Evolutionary conservation across 1,140 invertebrate species (phyloP).

Genomic region (Aphaenogaster ashmeadi): DNA sequence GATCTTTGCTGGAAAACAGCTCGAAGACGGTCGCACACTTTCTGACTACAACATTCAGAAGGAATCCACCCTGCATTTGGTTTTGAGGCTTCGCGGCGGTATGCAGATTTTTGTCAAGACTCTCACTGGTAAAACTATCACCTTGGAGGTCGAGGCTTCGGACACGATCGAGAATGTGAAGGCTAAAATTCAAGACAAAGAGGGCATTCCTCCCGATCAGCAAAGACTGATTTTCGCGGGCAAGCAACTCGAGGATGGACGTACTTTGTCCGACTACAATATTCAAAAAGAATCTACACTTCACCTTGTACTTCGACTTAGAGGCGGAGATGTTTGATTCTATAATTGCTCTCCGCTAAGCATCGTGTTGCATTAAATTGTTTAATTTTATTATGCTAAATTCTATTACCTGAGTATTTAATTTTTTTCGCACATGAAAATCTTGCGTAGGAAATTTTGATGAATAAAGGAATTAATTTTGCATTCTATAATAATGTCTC

Average conservation of each 20-base stretch:
- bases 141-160: conserved; percentile 91
- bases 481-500: background rate
- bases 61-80: conserved; percentile 92
- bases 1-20: conserved; percentile 91
- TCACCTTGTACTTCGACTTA: conserved; percentile 89
- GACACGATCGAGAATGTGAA: conserved; percentile 93
- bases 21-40: conserved; percentile 90
- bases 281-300: conserved; percentile 93
- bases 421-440: background rate
- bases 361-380: background rate
- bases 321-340: conserved; percentile 62
- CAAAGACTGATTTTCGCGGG: conserved; percentile 90
- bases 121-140: conserved; percentile 92
- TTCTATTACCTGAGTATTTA: background rate
- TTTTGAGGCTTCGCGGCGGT: conserved; percentile 90
- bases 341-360: background rate
- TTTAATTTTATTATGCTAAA: conserved; percentile 31
- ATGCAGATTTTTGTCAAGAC: conserved; percentile 92
- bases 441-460: background rate
- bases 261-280: conserved; percentile 90
- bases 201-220: conserved; percentile 90
- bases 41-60: conserved; percentile 92
- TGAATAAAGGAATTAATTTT: background rate
- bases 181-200: conserved; percentile 92
- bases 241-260: conserved; percentile 91